Evolutionary conservation across 2,797 vertebrate species (phyloP), one percentile per base, ranked within the genome.

Genomic region (Ctenopoma multispine): DNA sequence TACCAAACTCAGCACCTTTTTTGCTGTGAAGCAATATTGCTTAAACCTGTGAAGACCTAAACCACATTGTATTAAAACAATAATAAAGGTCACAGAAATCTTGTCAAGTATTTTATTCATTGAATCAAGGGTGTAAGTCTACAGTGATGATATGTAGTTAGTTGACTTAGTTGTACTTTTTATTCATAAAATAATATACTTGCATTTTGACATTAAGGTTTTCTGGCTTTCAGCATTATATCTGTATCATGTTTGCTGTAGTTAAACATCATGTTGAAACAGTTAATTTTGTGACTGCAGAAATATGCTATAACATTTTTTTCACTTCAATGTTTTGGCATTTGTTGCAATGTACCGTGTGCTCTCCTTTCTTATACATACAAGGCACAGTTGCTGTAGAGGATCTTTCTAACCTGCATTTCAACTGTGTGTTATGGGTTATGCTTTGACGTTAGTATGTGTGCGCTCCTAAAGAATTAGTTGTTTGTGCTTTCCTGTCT

Each of bases 401-500:
- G 36, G 12, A 40, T 40, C 38, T 53, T 51, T 36, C 15, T 40
- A 3, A 5, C 1, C 13, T 41, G 40, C 13, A 15, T 14, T 5
- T 15, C 12, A 4, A 15, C 12, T 6, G 2, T 21, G n/a, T 36
- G 11, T 46, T 31, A 29, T 14, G 12, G 54, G 20, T 43, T 54
- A 27, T 59, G 18, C 9, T 64, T 56, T 21, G 34, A 63, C 47
- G 20, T 6, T 0, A 11, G 13, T 14, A 24, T 27, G 24, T n/a
- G 7, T 17, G 6, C 8, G 17, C 44, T 18, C 9, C 15, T 11
- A 17, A n/a, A 31, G 13, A 71, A 23, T 23, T 31, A 58, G 40
- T 63, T 56, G 51, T 24, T 62, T 74, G 43, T 47, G 47, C 50
- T 47, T 40, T 20, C 17, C 55, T 64, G 31, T 61, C 53, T 81